Percentiles rank a stretch among this genome's conserved stretches.
Evolutionary conservation across 2,797 vertebrate species (phyloP).

Genomic region (Melanotaenia parkinsoni): DNA sequence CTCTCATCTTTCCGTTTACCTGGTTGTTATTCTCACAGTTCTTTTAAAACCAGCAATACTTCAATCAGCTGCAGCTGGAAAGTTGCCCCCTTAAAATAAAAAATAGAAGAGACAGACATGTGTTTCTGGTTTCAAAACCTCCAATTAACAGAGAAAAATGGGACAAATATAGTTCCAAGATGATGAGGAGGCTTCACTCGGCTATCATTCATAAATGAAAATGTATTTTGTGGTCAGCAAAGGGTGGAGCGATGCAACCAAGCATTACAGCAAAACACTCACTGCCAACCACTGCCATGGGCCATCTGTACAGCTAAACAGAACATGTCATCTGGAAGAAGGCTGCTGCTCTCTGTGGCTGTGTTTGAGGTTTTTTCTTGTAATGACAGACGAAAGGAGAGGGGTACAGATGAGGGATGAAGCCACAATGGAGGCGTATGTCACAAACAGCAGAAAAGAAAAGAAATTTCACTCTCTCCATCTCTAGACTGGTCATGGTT

Average conservation of each 20-base stretch:
- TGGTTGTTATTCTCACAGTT: slow-evolving; percentile 1
- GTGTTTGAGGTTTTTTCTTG: slow-evolving; percentile 14
- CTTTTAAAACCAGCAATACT: slow-evolving; percentile 34
- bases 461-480: background rate
- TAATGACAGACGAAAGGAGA: slow-evolving; percentile 48
- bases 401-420: slow-evolving; percentile 11
- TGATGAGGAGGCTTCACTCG: slow-evolving; percentile 5
- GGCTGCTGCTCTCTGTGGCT: slow-evolving; percentile 2
- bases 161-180: slow-evolving; percentile 50
- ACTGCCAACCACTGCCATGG: slow-evolving; percentile 7
- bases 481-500: background rate
- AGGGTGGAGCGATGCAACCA: slow-evolving; percentile 52
- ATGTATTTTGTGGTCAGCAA: slow-evolving; percentile 35
- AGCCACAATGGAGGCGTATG: slow-evolving; percentile 15
- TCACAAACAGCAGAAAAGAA: background rate
- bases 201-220: slow-evolving; percentile 35
- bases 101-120: slow-evolving; percentile 29
- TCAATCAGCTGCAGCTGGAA: slow-evolving; percentile 33
- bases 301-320: slow-evolving; percentile 33
- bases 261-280: slow-evolving; percentile 25
- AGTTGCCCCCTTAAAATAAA: background rate
- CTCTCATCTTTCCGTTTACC: slow-evolving; percentile 12
- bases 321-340: slow-evolving; percentile 29
- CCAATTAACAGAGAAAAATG: slow-evolving; percentile 26
- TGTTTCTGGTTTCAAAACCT: slow-evolving; percentile 62